Base-by-base conservation (phyloP, 1,140 invertebrate species). In the Cyclargus thomasi region DNA sequence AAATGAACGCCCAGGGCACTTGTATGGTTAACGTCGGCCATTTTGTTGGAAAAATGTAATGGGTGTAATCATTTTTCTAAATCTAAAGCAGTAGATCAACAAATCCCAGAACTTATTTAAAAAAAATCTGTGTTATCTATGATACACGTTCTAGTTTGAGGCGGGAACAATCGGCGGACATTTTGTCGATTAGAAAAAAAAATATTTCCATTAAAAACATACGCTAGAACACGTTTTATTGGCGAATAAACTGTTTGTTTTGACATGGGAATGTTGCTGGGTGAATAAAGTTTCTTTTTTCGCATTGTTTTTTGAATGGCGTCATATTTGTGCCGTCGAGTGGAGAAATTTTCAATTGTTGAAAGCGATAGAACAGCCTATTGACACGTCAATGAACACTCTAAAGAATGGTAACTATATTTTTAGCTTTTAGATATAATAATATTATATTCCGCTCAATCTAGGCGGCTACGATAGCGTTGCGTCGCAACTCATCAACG, bases 201-300 rank as follows among this genome's bases (percentile, higher is more conserved):
- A 47, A 47, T 8, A 47, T 47, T 47, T 47, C 39, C 39, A 47
- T 47, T 47, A 47, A 47, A 47, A 47, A 47, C 39, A 47, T 47
- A 47, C 39, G 39, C 39, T 16, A 47, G 39, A 16, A 11, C 11
- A 16, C 39, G 39, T 47, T 47, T 47, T 47, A 47, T 47, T 47
- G 39, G 39, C 39, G 39, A 11, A 47, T 47, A 47, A 47, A 47
- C 39, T 47, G 39, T 47, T 47, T 47, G 39, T 47, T 47, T 47
- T 47, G 39, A 47, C 39, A 47, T 47, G 11, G 39, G 14, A 47
- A 47, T 47, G 39, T 47, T 47, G 39, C 39, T 11, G 4, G 39
- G 11, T 16, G 39, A 47, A 47, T 14, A 47, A 47, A 14, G 39
- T 47, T 11, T 47, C 39, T 47, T 14, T 47, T 47, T 47, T 47